Base-by-base conservation (phyloP, 2,113 vertebrate genomes). In the Heliornis fulica region DNA sequence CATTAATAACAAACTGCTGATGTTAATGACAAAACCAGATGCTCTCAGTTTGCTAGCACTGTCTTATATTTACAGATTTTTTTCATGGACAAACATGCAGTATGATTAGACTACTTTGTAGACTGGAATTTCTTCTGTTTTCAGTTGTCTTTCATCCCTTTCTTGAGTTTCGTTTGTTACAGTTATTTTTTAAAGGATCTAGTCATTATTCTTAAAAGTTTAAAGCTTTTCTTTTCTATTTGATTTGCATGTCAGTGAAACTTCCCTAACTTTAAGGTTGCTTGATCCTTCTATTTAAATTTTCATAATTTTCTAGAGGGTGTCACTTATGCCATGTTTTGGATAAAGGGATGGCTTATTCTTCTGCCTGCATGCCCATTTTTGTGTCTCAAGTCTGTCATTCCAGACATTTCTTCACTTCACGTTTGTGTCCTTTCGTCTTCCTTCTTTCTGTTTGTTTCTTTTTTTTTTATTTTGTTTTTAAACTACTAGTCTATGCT, bases 401-500 rank as follows among this genome's bases (percentile, higher is more conserved):
- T 97, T 98, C 95, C 97, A 96, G 63, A 79, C 96, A 96, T 96
- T 93, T 95, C 88, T 97, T 97, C 98, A 96, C 97, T 98, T 98
- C 97, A 94, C 80, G 8, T 97, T 88, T 96, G 97, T 97, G 91
- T 96, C 98, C 97, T 98, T 95, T 98, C 94, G 96, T 98, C 96
- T 97, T 97, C 97, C 96, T 98, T 92, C 95, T 97, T 94, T 97
- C 91, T 97, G 93, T 96, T 95, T 98, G 95, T 97, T 96, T 95
- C 91, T 92, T 95, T 94, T 92, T 95, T 94, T 97, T 97, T 94
- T 88, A 7, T 85, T 97, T 94, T 83, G 28, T 93, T 95, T 97
- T 95, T 89, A 96, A 97, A 96, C 97, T 92, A 95, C 94, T 98
- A 99, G 99, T 98, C 98, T 99, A 98, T 98, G 97, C 98, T 99